These are phyloP conservation scores for Ametastegia equiseti DNA, from an alignment of 2,888 invertebrate species.

Conservation along the genomic window DNA sequence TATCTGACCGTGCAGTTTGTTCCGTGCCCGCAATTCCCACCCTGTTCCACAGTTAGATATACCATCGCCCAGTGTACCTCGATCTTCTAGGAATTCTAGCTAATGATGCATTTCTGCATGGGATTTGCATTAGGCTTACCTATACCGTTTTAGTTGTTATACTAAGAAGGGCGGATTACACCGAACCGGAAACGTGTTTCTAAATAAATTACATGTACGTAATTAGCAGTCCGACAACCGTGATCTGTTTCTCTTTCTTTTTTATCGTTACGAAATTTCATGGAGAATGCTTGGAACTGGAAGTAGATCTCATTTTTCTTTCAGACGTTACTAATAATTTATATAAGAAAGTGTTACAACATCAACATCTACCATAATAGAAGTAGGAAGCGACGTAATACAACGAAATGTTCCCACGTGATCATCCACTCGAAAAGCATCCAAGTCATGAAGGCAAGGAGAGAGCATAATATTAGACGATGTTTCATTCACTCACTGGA, in stretches of 20 bases:
- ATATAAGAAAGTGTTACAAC: slow-evolving; percentile 3
- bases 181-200: neutral
- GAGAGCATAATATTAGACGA: slow-evolving; percentile 28
- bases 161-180: neutral
- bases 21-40: neutral
- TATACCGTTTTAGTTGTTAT: slow-evolving; percentile 7
- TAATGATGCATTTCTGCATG: neutral
- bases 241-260: neutral
- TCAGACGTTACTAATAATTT: slow-evolving; percentile 4
- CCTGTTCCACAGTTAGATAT: neutral
- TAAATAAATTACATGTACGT: neutral
- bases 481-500: slow-evolving; percentile 26
- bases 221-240: neutral
- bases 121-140: slow-evolving; percentile 33
- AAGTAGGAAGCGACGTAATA: neutral
- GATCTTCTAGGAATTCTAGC: neutral
- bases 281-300: neutral
- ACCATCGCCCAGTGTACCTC: neutral
- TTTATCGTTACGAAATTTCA: neutral
- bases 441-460: slow-evolving; percentile 17
- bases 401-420: slow-evolving; percentile 30
- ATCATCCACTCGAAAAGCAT: slow-evolving; percentile 31
- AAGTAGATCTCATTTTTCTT: neutral
- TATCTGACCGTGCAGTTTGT: neutral
- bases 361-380: neutral